These are phyloP conservation scores for Xerus inauris DNA, from an alignment of 2,113 vertebrate species.

Conservation along the genomic window DNA sequence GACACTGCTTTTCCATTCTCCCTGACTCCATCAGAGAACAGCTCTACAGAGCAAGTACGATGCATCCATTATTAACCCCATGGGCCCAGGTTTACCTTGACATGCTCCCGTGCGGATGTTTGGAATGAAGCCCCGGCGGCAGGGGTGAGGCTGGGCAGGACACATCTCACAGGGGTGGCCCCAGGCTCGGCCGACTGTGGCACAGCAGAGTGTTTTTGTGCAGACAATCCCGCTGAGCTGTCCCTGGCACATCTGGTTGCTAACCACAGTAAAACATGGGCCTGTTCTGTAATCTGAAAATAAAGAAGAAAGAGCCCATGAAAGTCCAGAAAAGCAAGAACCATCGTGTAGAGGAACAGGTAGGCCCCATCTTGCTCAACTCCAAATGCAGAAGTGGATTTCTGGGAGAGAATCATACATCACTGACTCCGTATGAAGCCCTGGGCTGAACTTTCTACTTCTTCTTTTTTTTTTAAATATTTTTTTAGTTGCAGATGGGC, in stretches of 20 bases:
- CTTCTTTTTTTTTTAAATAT: too few relatives aligned
- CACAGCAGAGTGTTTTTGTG: slow-evolving; percentile 98
- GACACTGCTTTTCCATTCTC: slow-evolving; percentile 88
- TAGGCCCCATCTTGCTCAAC: not conserved
- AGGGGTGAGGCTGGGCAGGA: slow-evolving; percentile 97
- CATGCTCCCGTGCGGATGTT: slow-evolving; percentile 97
- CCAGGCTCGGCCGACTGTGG: slow-evolving; percentile 97
- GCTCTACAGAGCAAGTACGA: slow-evolving; percentile 88
- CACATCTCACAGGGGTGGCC: slow-evolving; percentile 99
- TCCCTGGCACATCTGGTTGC: slow-evolving; percentile 99
- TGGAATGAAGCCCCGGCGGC: slow-evolving; percentile 97
- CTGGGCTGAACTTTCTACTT: not conserved
- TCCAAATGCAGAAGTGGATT: not conserved
- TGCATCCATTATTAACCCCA: slow-evolving; percentile 84
- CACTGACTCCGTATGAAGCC: not conserved
- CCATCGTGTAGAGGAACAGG: not conserved
- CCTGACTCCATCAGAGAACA: slow-evolving; percentile 84
- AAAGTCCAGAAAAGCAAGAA: not conserved
- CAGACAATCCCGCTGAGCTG: slow-evolving; percentile 98
- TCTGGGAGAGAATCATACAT: not conserved
- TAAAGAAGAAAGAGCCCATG: slow-evolving; percentile 46
- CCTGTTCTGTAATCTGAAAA: slow-evolving; percentile 97
- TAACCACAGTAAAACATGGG: slow-evolving; percentile 97
- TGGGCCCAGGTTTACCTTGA: slow-evolving; percentile 90
- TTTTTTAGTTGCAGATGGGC: too few relatives aligned